These are phyloP conservation scores for Cantharis lateralis DNA, from an alignment of 2,888 invertebrate species.

Conservation along the genomic window DNA sequence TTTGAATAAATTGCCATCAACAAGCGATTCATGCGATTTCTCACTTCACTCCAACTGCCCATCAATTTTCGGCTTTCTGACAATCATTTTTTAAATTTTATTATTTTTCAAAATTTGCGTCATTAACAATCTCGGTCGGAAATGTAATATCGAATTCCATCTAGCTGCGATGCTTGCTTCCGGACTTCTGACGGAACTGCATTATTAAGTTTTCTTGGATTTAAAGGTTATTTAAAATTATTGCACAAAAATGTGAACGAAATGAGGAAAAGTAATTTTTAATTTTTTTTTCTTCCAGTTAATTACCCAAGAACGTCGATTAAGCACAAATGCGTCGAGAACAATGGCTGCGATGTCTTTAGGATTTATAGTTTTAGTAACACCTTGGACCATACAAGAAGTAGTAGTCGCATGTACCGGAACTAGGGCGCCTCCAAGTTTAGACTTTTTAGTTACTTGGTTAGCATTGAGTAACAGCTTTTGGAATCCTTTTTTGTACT, in stretches of 20 bases:
- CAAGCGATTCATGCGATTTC: background rate
- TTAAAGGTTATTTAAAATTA: background rate
- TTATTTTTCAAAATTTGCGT: constrained; percentile 4
- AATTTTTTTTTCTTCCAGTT: constrained; percentile 53
- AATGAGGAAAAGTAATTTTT: background rate
- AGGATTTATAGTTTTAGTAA: constrained; percentile 89
- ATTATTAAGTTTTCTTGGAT: constrained; percentile 30
- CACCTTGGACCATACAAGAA: constrained; percentile 90
- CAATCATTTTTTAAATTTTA: background rate
- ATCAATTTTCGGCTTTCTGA: background rate
- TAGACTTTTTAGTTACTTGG: constrained; percentile 88
- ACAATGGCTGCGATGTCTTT: constrained; percentile 92
- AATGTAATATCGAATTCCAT: constrained; percentile 27
- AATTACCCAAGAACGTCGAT: constrained; percentile 68
- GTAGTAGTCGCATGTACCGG: constrained; percentile 89
- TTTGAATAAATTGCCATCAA: background rate
- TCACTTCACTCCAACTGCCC: background rate
- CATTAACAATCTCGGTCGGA: constrained; percentile 18
- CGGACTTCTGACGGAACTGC: constrained; percentile 28
- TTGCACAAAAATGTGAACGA: background rate
- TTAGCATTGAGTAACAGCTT: constrained; percentile 85
- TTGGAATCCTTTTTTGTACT: constrained; percentile 89
- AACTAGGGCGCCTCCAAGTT: constrained; percentile 76
- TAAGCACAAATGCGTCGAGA: constrained; percentile 80
- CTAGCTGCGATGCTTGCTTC: constrained; percentile 29